Percentiles rank a stretch among this genome's conserved stretches.
Evolutionary conservation across 2,797 vertebrate genomes (phyloP).

Genomic region (Masticophis lateralis): DNA sequence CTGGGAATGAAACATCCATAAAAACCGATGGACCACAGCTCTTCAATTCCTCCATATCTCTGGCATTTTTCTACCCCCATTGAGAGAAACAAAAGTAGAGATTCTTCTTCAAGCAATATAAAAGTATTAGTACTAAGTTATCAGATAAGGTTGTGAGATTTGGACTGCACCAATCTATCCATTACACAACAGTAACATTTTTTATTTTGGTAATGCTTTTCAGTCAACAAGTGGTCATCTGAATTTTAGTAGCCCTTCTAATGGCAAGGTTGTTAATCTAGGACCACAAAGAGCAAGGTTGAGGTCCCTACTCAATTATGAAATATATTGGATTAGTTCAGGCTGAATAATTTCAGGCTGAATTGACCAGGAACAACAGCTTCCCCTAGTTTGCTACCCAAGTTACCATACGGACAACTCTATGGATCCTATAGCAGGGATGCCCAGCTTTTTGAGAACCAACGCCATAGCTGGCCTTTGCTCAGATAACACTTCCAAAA

Average conservation of each 20-base stretch:
- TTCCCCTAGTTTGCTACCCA: not conserved
- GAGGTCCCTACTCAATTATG: not conserved
- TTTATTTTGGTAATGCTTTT: not conserved
- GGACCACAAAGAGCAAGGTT: not conserved
- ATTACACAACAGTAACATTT: not conserved
- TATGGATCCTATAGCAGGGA: not conserved
- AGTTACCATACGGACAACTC: not conserved
- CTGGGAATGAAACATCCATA: not conserved
- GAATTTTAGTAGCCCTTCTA: not conserved
- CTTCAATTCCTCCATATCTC: not conserved
- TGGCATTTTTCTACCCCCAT: not conserved
- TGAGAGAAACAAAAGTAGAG: not conserved
- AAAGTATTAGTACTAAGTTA: not conserved
- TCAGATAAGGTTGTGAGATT: not conserved
- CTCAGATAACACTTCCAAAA: not conserved
- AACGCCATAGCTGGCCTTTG: not conserved
- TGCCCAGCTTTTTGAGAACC: not conserved
- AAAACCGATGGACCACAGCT: not conserved
- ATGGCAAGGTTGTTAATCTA: not conserved
- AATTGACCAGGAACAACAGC: not conserved
- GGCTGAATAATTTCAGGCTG: not conserved
- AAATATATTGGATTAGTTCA: not conserved
- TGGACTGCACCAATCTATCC: not conserved
- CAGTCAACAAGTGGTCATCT: not conserved
- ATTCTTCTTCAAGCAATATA: not conserved